Evolutionary conservation across 2,797 vertebrate species (phyloP).

Genomic region (Geotrypetes seraphini): DNA sequence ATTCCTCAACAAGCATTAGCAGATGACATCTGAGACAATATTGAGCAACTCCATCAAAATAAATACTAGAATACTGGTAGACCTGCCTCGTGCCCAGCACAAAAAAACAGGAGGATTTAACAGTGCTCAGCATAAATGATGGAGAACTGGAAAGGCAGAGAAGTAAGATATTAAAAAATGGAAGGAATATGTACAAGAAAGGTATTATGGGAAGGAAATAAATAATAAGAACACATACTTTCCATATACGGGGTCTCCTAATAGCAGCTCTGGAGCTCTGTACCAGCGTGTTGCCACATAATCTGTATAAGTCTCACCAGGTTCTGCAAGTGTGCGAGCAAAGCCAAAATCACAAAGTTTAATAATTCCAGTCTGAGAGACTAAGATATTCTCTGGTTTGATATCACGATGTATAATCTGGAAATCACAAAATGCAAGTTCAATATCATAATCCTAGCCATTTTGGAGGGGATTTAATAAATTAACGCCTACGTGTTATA

Average conservation of each 20-base stretch:
- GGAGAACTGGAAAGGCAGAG: too few species aligned
- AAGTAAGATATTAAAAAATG: not conserved
- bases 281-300: conserved; percentile 41
- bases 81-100: too few species aligned
- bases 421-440: conserved; percentile 10
- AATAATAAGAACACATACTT: conserved; percentile 26
- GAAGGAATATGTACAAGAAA: not conserved
- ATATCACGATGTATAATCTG: conserved; percentile 45
- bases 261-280: conserved; percentile 38
- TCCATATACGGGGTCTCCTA: conserved; percentile 38
- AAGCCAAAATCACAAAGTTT: conserved; percentile 51
- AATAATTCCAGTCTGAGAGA: conserved; percentile 37
- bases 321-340: conserved; percentile 33
- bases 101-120: too few species aligned
- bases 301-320: conserved; percentile 40
- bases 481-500: too few species aligned
- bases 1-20: too few species aligned
- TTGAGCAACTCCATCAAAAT: too few species aligned
- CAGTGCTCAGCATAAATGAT: too few species aligned
- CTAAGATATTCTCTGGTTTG: conserved; percentile 48
- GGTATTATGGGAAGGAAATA: not conserved
- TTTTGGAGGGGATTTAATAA: too few species aligned
- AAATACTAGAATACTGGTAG: too few species aligned
- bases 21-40: too few species aligned
- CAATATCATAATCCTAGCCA: conserved; percentile 7